Evolutionary conservation across 2,113 vertebrate genomes (phyloP).

Genomic region (Numenius arquata): DNA sequence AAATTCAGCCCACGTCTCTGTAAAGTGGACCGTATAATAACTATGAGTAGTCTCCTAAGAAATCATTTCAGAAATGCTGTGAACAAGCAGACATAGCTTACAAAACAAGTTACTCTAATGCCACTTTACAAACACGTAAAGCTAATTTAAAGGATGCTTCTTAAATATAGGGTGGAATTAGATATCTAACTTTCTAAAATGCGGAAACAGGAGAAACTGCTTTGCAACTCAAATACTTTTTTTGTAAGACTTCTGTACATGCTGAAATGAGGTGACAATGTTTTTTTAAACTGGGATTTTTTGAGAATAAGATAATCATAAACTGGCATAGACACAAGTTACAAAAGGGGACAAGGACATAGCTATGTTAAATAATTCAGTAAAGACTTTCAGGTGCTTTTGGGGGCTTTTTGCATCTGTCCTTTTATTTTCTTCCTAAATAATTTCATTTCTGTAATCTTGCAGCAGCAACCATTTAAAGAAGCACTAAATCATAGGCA

Average conservation of each 20-base stretch:
- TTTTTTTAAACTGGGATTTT: background rate
- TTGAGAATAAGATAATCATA: background rate
- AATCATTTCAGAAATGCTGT: background rate
- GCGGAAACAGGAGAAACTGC: background rate
- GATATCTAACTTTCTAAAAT: background rate
- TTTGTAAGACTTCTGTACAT: background rate
- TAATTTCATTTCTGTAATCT: slow-evolving; percentile 14
- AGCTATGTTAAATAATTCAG: background rate
- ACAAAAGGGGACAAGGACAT: background rate
- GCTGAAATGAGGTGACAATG: background rate
- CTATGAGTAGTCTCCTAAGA: background rate
- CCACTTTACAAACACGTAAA: background rate
- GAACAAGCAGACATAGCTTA: background rate
- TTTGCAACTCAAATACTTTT: background rate
- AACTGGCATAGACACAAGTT: background rate
- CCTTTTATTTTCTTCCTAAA: background rate
- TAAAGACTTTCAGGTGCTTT: background rate
- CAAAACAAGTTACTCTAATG: background rate
- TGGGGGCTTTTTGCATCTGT: background rate
- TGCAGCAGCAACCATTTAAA: slow-evolving; percentile 8
- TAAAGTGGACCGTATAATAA: fast-evolving
- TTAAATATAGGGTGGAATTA: background rate
- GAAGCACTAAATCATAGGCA: background rate
- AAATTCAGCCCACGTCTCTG: background rate
- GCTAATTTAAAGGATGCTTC: background rate